Base-by-base conservation (phyloP, 2,888 invertebrate species). In the Pristionchus mayeri region DNA sequence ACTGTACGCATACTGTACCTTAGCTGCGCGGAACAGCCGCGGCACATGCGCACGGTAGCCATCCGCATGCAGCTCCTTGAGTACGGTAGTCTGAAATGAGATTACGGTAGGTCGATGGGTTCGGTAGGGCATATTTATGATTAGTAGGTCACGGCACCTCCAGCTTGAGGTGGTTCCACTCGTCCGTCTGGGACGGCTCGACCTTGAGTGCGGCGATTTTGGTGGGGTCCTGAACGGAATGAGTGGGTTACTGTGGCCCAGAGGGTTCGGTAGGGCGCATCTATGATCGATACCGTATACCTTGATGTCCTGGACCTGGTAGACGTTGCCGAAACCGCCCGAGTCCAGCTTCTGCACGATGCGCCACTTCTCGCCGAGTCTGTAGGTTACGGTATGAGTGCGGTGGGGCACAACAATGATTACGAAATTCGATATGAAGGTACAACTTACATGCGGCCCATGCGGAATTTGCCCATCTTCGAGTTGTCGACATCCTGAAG, bases 21-120 rank as follows among this genome's bases (percentile, higher is more conserved):
- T 88, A 0, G 90, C 91, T 13, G 89, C 86, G 18, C 86, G 85
- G n/a, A 90, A 37, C 60, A 91, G 85, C 57, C 89, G 88, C 24
- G 88, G 88, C 18, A 90, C 88, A 80, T 90, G 88, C 34, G 82
- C 85, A 4, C 30, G 13, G 21, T 84, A 82, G 11, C 86, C 86
- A n/a, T 84, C 30, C 52, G 44, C 81, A 30, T 82, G 81, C 44
- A 82, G 21, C 27, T 40, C 63, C 34, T 82, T 82, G n/a, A 82
- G 63, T 40, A 82, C 48, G 18, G 40, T 21, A 18, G 81, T 82
- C 81, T 82, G 60, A 3, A 48, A 82, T 11, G 21, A n/a, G n/a
- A n/a, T n/a, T 44, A 44, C 44, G 44, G 44, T 44, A 44, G 44
- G 13, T 44, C 37, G 67, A 7, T 37, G 27, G 67, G 37, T 7